Evolutionary conservation across 2,113 vertebrate genomes (phyloP).

Genomic region (Astur gentilis): DNA sequence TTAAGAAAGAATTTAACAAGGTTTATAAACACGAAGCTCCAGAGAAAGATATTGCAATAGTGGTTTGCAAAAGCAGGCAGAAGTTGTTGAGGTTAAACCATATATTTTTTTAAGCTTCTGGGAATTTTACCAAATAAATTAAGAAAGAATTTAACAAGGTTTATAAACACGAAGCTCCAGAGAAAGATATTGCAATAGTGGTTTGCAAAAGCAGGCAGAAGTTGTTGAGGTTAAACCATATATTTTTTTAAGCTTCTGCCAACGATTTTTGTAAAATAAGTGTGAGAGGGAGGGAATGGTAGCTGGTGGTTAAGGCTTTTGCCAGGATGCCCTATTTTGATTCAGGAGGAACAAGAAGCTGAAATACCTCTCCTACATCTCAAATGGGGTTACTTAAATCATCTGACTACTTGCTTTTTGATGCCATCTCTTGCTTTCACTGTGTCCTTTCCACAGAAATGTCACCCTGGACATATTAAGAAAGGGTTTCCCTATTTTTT

Average conservation of each 20-base stretch:
- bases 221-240: fast-evolving
- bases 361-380: neutral
- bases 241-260: neutral
- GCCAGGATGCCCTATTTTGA: neutral
- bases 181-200: neutral
- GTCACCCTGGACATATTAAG: neutral
- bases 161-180: neutral
- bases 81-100: neutral
- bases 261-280: neutral
- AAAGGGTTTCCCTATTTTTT: neutral
- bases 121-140: neutral
- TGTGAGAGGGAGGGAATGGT: neutral
- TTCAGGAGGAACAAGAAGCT: neutral
- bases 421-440: neutral
- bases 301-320: neutral
- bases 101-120: neutral
- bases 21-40: neutral
- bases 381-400: neutral
- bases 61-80: neutral
- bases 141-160: neutral
- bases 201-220: neutral
- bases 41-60: neutral
- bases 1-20: neutral
- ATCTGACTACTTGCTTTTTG: neutral
- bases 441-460: neutral